phyloP scores from a whole-genome alignment of 1,140 invertebrate species.

The Nephila pilipes region DNA sequence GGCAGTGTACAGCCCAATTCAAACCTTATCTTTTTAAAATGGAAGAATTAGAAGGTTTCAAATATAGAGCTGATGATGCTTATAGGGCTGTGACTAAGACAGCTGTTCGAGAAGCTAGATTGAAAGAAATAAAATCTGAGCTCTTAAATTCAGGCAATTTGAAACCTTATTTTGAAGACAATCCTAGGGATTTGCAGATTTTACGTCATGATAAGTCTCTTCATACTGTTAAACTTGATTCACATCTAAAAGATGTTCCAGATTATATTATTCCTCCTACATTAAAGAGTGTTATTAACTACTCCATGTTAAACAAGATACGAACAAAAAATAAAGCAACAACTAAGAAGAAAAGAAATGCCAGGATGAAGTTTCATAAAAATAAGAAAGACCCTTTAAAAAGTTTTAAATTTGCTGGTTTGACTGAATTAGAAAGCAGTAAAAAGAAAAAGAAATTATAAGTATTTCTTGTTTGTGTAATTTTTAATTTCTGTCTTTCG shows the following conservation, averaged over 20 bases:
- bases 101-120: conserved; percentile 93
- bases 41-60: conserved; percentile 97
- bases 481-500: neutral
- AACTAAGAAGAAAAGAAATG: conserved; percentile 2
- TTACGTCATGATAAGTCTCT: conserved; percentile 94
- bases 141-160: conserved; percentile 95
- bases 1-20: conserved; percentile 80
- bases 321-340: neutral
- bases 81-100: conserved; percentile 95
- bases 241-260: conserved; percentile 94
- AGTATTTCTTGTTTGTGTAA: neutral
- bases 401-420: conserved; percentile 74
- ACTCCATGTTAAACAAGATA: neutral
- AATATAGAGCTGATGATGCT: conserved; percentile 96
- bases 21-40: conserved; percentile 96
- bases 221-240: conserved; percentile 91
- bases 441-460: conserved; percentile 21
- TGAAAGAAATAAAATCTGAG: conserved; percentile 98
- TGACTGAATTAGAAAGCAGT: conserved; percentile 40
- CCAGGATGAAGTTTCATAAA: conserved; percentile 9
- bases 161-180: conserved; percentile 97
- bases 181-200: conserved; percentile 93
- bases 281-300: conserved; percentile 67
- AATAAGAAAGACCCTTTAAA: conserved; percentile 72
- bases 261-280: conserved; percentile 88